These are phyloP conservation scores for Girardinichthys multiradiatus DNA, from an alignment of 2,113 vertebrate species.

Conservation along the genomic window DNA sequence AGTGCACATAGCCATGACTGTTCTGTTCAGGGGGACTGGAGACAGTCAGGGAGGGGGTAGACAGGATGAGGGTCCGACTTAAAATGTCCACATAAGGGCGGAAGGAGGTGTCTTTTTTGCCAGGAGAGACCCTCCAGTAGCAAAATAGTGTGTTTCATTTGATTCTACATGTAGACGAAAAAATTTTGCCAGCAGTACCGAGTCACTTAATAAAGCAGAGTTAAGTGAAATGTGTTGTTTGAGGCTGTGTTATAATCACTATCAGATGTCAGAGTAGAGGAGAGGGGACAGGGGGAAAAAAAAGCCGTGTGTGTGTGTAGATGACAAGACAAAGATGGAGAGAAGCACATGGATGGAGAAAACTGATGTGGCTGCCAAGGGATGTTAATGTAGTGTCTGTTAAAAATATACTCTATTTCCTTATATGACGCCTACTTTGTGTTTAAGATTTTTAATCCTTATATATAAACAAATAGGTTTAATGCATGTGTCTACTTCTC, in stretches of 20 bases:
- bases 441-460: neutral
- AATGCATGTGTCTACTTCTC: neutral
- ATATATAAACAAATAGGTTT: neutral
- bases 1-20: conserved; percentile 79
- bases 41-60: conserved; percentile 47
- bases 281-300: conserved; percentile 24
- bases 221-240: conserved; percentile 58
- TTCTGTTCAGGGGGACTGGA: conserved; percentile 76
- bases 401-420: neutral
- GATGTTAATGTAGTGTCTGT: neutral
- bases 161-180: conserved; percentile 53
- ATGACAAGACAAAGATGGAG: conserved; percentile 10
- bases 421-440: neutral
- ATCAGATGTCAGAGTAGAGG: conserved; percentile 79
- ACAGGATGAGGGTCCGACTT: conserved; percentile 56
- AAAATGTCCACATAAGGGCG: conserved; percentile 33
- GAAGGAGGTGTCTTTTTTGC: conserved; percentile 30
- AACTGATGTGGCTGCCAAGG: neutral
- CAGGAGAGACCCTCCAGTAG: conserved; percentile 3
- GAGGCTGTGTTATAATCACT: conserved; percentile 79
- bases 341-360: neutral
- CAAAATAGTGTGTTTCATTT: conserved; percentile 21
- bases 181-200: conserved; percentile 60
- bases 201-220: conserved; percentile 60
- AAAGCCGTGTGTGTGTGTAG: conserved; percentile 3